Conservation (phyloP, 2,797 vertebrate species). For the Discoglossus pictus region DNA sequence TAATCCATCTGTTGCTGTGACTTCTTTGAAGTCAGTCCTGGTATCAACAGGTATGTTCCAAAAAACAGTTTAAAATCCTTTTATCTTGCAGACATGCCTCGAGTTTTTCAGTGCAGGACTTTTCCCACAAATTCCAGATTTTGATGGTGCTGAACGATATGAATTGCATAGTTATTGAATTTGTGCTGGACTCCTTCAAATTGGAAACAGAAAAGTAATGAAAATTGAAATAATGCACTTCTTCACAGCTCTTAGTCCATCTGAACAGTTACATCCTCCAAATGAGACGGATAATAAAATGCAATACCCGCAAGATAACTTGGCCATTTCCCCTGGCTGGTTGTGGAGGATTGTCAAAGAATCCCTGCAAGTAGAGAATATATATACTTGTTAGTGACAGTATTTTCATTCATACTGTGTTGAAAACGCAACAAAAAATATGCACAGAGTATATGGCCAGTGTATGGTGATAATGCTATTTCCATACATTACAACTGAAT, state of each 20-base stretch:
- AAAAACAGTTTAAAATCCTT: not conserved
- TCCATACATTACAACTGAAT: too few relatives aligned
- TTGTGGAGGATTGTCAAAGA: conserved; percentile 9
- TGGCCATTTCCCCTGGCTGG: conserved; percentile 54
- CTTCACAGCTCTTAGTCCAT: not conserved
- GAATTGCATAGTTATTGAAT: conserved; percentile 2
- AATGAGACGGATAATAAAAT: conserved; percentile 69
- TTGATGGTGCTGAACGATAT: not conserved
- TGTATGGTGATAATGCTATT: too few relatives aligned
- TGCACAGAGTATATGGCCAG: too few relatives aligned
- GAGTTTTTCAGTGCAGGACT: not conserved
- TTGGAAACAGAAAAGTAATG: not conserved
- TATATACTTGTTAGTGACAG: not conserved
- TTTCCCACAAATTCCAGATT: not conserved
- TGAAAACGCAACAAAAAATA: too few relatives aligned
- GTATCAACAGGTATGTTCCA: conserved; percentile 11
- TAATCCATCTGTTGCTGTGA: conserved; percentile 6
- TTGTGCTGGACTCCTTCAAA: conserved; percentile 16
- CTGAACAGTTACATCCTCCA: conserved; percentile 64
- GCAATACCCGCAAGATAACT: conserved; percentile 68
- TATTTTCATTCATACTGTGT: too few relatives aligned
- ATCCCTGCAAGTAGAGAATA: conserved; percentile 15
- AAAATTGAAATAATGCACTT: not conserved
- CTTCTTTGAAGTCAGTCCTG: conserved; percentile 40
- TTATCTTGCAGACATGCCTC: not conserved